Evolutionary conservation across 2,113 vertebrate species (phyloP), one percentile per base, ranked within the genome.

Genomic region (Leuciscus idus): DNA sequence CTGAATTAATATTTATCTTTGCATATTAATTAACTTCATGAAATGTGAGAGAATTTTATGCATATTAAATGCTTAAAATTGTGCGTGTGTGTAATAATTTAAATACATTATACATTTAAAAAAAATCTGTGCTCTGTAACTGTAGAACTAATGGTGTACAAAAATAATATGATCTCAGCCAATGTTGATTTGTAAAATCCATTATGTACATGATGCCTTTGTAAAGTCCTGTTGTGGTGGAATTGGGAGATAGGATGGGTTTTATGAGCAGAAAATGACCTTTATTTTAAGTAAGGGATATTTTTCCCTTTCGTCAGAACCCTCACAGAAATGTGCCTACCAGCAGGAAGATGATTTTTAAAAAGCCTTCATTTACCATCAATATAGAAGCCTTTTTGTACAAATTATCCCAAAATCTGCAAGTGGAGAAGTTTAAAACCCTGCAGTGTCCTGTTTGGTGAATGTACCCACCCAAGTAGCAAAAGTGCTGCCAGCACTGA

Each of bases 1-100:
- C 77, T 61, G 77, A 80, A 80, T 62, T 26, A 43, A 43, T 39
- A 62, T 43, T 26, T 19, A 15, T 48, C 30, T 74, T 62, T 70
- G 28, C 33, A 33, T 70, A 21, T 70, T 30, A 28, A 33, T 68
- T 15, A 46, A 46, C 23, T 43, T 77, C 26, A 21, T 36, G 15
- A 55, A 55, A 50, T 55, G n/a, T 50, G 73, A 17, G 12, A 3
- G 11, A 75, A 48, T 26, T 19, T 6, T 7, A 28, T 39, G 19
- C 33, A 72, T 4, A 36, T 55, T 6, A 55, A 17, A 50, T 48
- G 0, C 10, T 12, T 48, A 48, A 12, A 39, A 39, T 39, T 11
- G 48, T 50, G 39, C 12, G 46, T 48, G 46, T 48, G 11, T 57
- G 7, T 52, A 13, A 13, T 52, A 19, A 52, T 52, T 17, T 52